Evolutionary conservation across 2,888 invertebrate species (phyloP).

Genomic region (Petrolisthes manimaculis): DNA sequence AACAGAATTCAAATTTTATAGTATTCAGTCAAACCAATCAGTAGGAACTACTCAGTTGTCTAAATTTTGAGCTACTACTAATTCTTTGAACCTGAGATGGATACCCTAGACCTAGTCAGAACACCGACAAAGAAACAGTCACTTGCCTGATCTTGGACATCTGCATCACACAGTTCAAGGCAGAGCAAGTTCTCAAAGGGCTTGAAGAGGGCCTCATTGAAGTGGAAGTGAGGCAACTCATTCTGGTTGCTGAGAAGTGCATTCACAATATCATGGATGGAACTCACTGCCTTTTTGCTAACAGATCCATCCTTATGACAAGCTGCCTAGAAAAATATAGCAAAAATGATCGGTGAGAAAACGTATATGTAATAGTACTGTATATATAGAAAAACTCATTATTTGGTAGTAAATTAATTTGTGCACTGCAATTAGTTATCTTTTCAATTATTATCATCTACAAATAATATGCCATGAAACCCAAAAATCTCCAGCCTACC

Average conservation of each 20-base stretch:
- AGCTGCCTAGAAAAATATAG: conserved; percentile 78
- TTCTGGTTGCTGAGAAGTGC: conserved; percentile 87
- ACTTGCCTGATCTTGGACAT: conserved; percentile 83
- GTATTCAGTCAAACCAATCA: too few relatives aligned
- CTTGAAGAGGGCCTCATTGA: conserved; percentile 93
- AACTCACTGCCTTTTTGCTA: conserved; percentile 87
- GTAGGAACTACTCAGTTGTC: too few relatives aligned
- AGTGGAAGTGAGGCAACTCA: conserved; percentile 93
- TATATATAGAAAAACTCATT: background rate
- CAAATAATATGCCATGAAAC: too few relatives aligned
- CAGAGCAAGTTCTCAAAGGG: conserved; percentile 95
- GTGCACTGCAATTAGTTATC: background rate
- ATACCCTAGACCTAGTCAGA: too few relatives aligned
- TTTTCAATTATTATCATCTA: background rate
- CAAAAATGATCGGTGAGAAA: background rate
- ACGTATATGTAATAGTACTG: background rate
- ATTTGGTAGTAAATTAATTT: conserved; percentile 25
- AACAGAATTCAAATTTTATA: too few relatives aligned
- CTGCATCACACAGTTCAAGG: conserved; percentile 91
- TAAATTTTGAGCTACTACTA: too few relatives aligned
- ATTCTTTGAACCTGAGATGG: too few relatives aligned
- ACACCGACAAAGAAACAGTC: background rate
- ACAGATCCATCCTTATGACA: conserved; percentile 90
- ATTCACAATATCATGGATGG: conserved; percentile 92
- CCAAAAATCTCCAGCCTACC: conserved; percentile 71